Evolutionary conservation across 2,888 invertebrate genomes (phyloP), one percentile per base, ranked within the genome.

Genomic region (Cetonia aurata): DNA sequence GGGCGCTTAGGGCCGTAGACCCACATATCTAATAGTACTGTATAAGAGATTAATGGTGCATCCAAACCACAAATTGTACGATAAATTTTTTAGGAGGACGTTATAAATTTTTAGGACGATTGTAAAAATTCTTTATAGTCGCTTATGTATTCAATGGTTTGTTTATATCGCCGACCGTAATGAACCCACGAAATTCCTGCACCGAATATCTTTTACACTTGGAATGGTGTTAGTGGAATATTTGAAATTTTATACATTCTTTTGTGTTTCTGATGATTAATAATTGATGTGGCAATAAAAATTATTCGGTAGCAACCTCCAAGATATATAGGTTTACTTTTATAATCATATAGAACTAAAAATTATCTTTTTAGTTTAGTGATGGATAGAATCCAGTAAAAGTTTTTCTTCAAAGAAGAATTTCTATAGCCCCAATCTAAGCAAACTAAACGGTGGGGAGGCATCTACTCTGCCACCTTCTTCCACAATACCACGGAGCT

Each of bases 51-150:
- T n/a, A 37, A 31, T 10, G 41, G 42, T 12, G 57, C 57, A 19
- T 19, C 19, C 41, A 9, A 19, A 15, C 42, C n/a, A 44, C 57
- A 57, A 57, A 60, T 60, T 60, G 13, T 46, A 46, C 12, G 44
- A 60, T 60, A 60, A 60, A 46, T 60, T 46, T 46, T 25, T 46
- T 41, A 60, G 9, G 33, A 37, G 46, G 46, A 60, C 17, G 19
- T 31, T 13, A 31, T 48, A 60, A 31, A 60, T 60, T 25, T 60
- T 31, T 31, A n/a, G 48, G 8, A 13, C 33, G 31, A 60, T 31
- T 60, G 31, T 31, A 46, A 60, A 60, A 25, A 60, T 33, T 60
- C 60, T 13, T 60, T 31, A 60, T 60, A 31, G 60, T 48, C 60
- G 31, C 17, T 12, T 60, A 48, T 31, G 46, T 60, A 46, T 46